Percentiles rank a stretch among this genome's conserved stretches.
phyloP scores from a whole-genome alignment of 2,113 vertebrate genomes.

The Stercorarius parasiticus region DNA sequence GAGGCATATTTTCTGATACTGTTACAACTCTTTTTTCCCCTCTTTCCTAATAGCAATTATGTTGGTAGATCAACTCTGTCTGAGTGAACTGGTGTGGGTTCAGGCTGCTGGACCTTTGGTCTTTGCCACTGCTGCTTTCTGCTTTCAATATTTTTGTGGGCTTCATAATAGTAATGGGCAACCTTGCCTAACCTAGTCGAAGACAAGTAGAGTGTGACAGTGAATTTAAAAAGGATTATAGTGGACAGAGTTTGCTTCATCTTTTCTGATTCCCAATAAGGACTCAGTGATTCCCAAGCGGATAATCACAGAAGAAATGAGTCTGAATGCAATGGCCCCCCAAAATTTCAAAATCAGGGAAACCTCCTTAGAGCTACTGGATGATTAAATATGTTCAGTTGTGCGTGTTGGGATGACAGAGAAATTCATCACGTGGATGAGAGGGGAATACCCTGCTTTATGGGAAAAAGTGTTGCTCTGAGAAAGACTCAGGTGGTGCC shows the following conservation, averaged over 20 bases:
- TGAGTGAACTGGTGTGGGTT: background rate
- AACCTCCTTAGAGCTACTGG: background rate
- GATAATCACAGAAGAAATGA: background rate
- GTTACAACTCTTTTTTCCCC: accelerated
- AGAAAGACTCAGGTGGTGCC: background rate
- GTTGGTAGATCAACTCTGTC: background rate
- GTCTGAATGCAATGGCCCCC: background rate
- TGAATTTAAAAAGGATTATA: background rate
- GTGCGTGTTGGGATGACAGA: background rate
- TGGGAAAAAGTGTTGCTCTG: background rate
- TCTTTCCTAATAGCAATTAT: background rate
- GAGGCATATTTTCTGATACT: background rate
- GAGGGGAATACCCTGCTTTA: background rate
- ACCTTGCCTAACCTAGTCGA: background rate
- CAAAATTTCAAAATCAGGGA: background rate
- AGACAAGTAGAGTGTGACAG: background rate
- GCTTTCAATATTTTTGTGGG: background rate
- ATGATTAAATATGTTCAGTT: background rate
- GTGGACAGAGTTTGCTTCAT: background rate
- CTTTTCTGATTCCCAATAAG: background rate
- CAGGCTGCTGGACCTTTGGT: background rate
- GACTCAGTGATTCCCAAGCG: background rate
- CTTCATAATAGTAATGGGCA: background rate
- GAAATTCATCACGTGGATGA: background rate
- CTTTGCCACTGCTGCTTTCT: background rate